Base-by-base conservation (phyloP, 1,140 invertebrate species). In the Cydia amplana region DNA sequence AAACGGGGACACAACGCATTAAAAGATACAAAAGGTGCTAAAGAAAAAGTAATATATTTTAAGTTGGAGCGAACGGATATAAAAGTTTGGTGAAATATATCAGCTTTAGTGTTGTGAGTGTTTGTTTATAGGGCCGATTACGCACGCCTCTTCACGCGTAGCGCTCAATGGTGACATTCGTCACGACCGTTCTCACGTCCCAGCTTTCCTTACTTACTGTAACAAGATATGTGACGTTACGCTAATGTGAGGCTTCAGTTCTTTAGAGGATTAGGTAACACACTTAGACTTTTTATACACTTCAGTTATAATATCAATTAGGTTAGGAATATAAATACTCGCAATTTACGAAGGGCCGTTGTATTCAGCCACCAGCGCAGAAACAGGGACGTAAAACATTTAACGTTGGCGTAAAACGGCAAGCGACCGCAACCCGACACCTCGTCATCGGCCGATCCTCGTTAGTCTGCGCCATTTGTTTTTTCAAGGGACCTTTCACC, bases 11-110 rank as follows among this genome's bases (percentile, higher is more conserved):
- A 80, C 85, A 91, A 87, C 84, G 86, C 85, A 88, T 86, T 89
- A 91, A 91, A 92, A 91, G 85, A 89, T 87, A 92, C 91, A 93
- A 93, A 93, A 93, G 91, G 90, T 91, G 89, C 89, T 93, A 93
- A 91, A 91, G 89, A 93, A 92, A 85, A 91, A 91, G 88, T 88
- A 90, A 91, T 91, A 91, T 91, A 93, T 91, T 93, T 88, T 79
- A 89, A 91, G 89, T 88, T 85, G 82, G 84, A 87, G 82, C 79
- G 83, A 88, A 91, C 85, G 85, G 85, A 87, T 91, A 92, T 91
- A 91, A 91, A 93, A 91, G 87, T 90, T 89, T 85, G 85, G 86
- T 91, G 89, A 90, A 91, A 90, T 91, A 90, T 92, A 91, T 90
- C 90, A 86, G 89, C 88, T 91, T 91, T 92, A 88, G 83, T 88